Base-by-base conservation (phyloP, 2,888 invertebrate genomes). In the Notodonta dromedarius region DNA sequence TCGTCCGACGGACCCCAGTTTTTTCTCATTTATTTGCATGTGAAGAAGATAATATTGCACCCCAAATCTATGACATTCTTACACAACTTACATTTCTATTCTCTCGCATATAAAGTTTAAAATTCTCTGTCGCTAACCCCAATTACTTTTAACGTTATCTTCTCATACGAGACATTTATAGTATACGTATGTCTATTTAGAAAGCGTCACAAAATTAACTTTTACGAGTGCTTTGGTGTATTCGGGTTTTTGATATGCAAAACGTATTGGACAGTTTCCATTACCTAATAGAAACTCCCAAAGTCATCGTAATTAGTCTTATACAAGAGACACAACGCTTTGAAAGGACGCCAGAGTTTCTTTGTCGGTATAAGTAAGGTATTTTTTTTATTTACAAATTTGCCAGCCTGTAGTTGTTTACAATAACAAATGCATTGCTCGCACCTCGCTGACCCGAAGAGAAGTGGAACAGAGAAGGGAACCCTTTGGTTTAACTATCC, bases 11-110 rank as follows among this genome's bases (percentile, higher is more conserved):
- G 88, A 87, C 88, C 88, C 88, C 85, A 79, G 79, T 91, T 93
- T 93, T 93, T 93, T 92, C 89, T 87, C 91, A 87, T 92, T 91
- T 91, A 91, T 92, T 90, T 84, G 90, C 80, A 87, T 85, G 89
- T 76, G 80, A 82, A 85, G 86, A 86, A 90, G 91, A 92, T 93
- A 91, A 91, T 90, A 88, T 89, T 88, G 85, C 89, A 82, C 86
- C 88, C 89, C 78, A 85, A 87, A 88, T 85, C 75, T 76, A 79
- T 70, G 57, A 46, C 11, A 32, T 13, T 52, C 59, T 54, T 53
- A 69, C 35, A 46, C 52, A 68, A 82, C 68, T 77, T 68, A 61
- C 61, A 70, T 56, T 74, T 67, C 70, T 83, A 81, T 74, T 35
- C 0, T 2, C 0, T 11, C 8, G 6, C 0, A 0, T 0, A 61